Conservation (phyloP, 2,888 invertebrate species). For the Acronicta leporina region DNA sequence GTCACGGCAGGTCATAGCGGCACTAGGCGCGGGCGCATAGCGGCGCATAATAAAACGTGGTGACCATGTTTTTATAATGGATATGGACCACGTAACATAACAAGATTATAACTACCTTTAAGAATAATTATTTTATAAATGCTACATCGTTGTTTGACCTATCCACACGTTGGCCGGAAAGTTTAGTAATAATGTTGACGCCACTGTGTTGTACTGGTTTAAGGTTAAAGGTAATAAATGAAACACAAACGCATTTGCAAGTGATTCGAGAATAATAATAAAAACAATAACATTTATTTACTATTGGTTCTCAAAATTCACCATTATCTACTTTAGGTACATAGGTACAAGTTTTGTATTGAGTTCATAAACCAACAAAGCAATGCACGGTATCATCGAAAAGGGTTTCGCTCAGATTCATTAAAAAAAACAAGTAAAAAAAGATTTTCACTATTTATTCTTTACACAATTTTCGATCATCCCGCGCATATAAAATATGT, state of each 20-base stretch:
- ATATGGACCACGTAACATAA: no score
- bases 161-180: no score
- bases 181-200: no score
- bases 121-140: no score
- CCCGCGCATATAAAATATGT: constrained; percentile 79
- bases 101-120: no score
- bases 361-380: constrained; percentile 85
- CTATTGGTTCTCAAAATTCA: constrained; percentile 87
- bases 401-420: constrained; percentile 40
- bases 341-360: constrained; percentile 86
- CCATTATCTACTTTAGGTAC: constrained; percentile 84
- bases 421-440: constrained; percentile 36
- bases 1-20: no score
- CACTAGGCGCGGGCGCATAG: no score
- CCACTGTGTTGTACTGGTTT: not conserved
- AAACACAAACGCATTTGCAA: constrained; percentile 83
- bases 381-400: constrained; percentile 70
- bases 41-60: no score
- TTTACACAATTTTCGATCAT: constrained; percentile 65
- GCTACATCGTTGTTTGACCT: no score
- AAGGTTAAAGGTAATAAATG: constrained; percentile 65
- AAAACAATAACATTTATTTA: constrained; percentile 88
- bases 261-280: constrained; percentile 88
- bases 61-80: no score
- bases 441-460: constrained; percentile 19